A percentile compares a stretch with the other conserved stretches of the same genome.
phyloP scores from a whole-genome alignment of 2,888 invertebrate genomes.

The Elmis aenea region DNA sequence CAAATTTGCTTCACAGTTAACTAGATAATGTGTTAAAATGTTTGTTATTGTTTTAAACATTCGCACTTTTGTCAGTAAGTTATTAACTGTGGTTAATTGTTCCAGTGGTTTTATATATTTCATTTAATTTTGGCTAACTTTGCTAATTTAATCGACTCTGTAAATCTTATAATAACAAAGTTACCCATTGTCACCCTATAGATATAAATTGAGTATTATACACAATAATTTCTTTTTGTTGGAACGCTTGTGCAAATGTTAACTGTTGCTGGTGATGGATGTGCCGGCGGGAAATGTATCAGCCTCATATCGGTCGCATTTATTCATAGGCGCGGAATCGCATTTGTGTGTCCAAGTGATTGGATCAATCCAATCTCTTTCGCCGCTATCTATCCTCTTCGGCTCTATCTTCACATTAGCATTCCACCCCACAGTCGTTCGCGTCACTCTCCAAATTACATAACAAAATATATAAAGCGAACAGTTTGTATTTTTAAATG shows the following conservation, averaged over 20 bases:
- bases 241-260: slow-evolving; percentile 15
- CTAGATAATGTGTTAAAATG: no score
- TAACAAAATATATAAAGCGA: slow-evolving; percentile 21
- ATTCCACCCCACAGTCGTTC: slow-evolving; percentile 25
- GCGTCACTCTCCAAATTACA: slow-evolving; percentile 30
- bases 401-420: slow-evolving; percentile 30
- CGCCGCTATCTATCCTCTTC: slow-evolving; percentile 27
- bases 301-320: slow-evolving; percentile 36
- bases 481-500: slow-evolving; percentile 6
- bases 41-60: no score
- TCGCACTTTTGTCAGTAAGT: no score
- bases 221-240: no score
- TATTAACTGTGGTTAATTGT: no score
- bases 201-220: no score
- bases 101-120: no score
- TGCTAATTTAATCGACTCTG: no score
- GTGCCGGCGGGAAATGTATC: slow-evolving; percentile 31
- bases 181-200: no score
- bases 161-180: no score
- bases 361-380: slow-evolving; percentile 38
- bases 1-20: no score
- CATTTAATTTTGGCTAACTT: no score
- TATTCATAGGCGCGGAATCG: slow-evolving; percentile 37
- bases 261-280: slow-evolving; percentile 31
- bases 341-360: slow-evolving; percentile 38